Conservation (phyloP, 2,113 vertebrate species). For the Pogonocichla stellata region DNA sequence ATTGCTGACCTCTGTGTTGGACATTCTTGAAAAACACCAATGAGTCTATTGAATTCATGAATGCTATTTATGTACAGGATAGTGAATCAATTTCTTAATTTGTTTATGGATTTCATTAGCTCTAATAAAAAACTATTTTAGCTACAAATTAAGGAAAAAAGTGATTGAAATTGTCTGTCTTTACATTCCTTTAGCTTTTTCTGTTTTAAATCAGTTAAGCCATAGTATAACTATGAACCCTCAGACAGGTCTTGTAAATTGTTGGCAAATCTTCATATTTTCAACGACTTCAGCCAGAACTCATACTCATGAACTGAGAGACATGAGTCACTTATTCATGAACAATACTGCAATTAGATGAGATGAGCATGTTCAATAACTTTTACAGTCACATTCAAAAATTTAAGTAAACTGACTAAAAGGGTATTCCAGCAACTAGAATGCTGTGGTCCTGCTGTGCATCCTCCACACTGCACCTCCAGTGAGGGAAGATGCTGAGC, state of each 20-base stretch:
- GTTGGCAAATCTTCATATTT: neutral
- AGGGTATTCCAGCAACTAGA: neutral
- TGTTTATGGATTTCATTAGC: neutral
- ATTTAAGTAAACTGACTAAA: neutral
- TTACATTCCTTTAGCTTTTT: neutral
- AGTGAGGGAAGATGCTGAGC: accelerated
- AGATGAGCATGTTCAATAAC: neutral
- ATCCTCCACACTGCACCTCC: neutral
- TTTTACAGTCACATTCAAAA: neutral
- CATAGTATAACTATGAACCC: neutral
- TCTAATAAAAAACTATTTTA: neutral
- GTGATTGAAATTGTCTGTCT: neutral
- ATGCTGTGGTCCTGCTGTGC: neutral
- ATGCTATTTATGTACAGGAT: neutral
- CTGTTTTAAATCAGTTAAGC: neutral
- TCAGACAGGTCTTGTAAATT: neutral
- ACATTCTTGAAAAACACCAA: neutral
- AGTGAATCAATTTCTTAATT: neutral
- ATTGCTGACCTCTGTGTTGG: neutral
- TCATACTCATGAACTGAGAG: neutral
- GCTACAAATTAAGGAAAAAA: neutral
- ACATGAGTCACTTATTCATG: neutral
- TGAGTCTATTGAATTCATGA: neutral
- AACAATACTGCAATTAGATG: neutral
- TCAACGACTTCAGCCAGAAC: neutral